Evolutionary conservation across 2,113 vertebrate genomes (phyloP), one percentile per base, ranked within the genome.

Genomic region (Prinia subflava): DNA sequence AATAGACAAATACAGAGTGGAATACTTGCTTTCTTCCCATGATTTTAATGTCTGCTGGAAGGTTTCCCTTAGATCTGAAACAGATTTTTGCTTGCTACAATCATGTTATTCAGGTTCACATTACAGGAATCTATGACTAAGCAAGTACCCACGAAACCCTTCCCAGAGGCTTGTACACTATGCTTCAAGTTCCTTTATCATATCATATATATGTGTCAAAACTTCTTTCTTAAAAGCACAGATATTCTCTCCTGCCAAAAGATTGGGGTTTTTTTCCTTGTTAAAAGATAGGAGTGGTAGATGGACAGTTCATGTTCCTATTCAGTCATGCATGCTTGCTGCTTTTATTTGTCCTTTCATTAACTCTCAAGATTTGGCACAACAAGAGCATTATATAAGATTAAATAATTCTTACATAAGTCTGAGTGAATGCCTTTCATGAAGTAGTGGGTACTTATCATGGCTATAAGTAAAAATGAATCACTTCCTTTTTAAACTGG

Each of bases 351-450:
- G 59, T 88, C 90, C 55, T 88, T 94, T 90, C 83, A 92, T 92
- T 92, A 95, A 89, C 60, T 89, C 74, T 67, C 73, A 81, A 92
- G 92, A 86, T 83, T 47, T 95, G 89, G 94, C 95, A 97, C 86
- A 93, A 88, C 8, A 86, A 20, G 30, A 92, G 50, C 76, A 89
- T 96, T 97, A 95, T 67, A 70, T 94, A 95, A 96, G 83, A 77
- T 90, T 90, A 94, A 95, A 63, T 89, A 86, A 95, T 89, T 94
- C 91, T 95, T 94, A 93, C 94, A 70, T 83, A 94, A 95, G 91
- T 94, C 83, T 62, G 52, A 92, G 76, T 83, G 79, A 93, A 93
- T 89, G 92, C 73, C 64, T 96, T 90, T 89, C 80, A 89, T 89
- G 80, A 81, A 90, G 63, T 64, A 83, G 52, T 70, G 83, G 67